These are phyloP conservation scores for Hippocampus abdominalis DNA, from an alignment of 2,113 vertebrate genomes.

Conservation along the genomic window DNA sequence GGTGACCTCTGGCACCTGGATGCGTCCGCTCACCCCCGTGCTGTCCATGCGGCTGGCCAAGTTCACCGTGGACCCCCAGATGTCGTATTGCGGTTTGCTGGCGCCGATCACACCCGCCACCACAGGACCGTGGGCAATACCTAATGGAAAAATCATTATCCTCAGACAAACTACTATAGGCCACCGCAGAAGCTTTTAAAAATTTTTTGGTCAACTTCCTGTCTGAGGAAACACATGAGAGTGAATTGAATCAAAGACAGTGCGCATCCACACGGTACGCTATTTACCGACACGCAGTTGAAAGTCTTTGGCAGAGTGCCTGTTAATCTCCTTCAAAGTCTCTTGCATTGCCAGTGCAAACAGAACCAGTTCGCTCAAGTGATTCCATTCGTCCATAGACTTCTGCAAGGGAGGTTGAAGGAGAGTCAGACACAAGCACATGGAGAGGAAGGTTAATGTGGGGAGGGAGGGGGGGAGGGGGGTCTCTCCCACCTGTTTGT, in stretches of 20 bases:
- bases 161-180: not conserved
- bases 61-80: conserved; percentile 92
- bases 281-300: conserved; percentile 88
- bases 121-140: conserved; percentile 89
- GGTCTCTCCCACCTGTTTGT: conserved; percentile 78
- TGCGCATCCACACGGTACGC: not conserved
- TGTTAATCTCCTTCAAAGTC: conserved; percentile 92
- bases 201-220: not conserved
- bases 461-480: too few species aligned
- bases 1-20: conserved; percentile 92
- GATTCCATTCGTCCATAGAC: conserved; percentile 87
- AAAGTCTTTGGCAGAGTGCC: conserved; percentile 85
- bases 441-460: not conserved
- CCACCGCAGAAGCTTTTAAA: not conserved
- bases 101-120: conserved; percentile 90
- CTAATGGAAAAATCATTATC: conserved; percentile 54
- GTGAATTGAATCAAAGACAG: not conserved
- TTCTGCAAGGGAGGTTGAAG: conserved; percentile 56
- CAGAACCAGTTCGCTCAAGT: conserved; percentile 89
- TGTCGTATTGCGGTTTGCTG: conserved; percentile 89
- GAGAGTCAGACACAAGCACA: not conserved
- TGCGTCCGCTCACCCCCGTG: conserved; percentile 85
- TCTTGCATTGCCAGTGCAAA: conserved; percentile 92
- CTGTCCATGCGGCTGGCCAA: conserved; percentile 96
- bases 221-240: not conserved